These are phyloP conservation scores for Lasaia peninsularis DNA, from an alignment of 1,140 invertebrate genomes.

Conservation along the genomic window DNA sequence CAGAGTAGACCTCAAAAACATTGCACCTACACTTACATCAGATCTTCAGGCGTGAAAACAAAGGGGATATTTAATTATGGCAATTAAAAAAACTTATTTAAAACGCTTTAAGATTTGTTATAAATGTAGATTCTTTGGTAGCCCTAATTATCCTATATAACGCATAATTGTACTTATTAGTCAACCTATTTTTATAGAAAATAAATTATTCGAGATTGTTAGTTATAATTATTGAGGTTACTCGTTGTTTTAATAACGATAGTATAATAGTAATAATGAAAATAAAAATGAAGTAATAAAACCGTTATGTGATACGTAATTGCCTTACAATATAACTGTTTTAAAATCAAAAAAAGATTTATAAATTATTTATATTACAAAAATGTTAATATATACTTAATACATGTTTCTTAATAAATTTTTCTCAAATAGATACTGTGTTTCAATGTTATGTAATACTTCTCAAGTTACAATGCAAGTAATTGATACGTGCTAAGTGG, in stretches of 20 bases:
- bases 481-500: neutral
- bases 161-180: constrained; percentile 5
- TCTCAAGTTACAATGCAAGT: neutral
- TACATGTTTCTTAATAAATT: constrained; percentile 5
- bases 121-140: no score
- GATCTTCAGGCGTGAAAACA: no score
- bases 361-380: constrained; percentile 16
- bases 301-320: constrained; percentile 42
- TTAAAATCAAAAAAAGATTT: constrained; percentile 27
- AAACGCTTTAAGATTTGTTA: no score
- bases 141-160: neutral
- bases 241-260: constrained; percentile 25
- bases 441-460: constrained; percentile 1
- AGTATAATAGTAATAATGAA: constrained; percentile 12
- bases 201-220: constrained; percentile 32
- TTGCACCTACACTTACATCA: no score
- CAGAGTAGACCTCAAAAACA: no score
- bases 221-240: constrained; percentile 26
- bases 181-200: constrained; percentile 15
- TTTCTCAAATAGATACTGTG: neutral
- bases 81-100: no score
- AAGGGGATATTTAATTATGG: no score
- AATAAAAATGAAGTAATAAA: constrained; percentile 21
- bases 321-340: constrained; percentile 32
- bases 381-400: constrained; percentile 7